Conservation (phyloP, 2,113 vertebrate species). For the Tylochromis polylepis region DNA sequence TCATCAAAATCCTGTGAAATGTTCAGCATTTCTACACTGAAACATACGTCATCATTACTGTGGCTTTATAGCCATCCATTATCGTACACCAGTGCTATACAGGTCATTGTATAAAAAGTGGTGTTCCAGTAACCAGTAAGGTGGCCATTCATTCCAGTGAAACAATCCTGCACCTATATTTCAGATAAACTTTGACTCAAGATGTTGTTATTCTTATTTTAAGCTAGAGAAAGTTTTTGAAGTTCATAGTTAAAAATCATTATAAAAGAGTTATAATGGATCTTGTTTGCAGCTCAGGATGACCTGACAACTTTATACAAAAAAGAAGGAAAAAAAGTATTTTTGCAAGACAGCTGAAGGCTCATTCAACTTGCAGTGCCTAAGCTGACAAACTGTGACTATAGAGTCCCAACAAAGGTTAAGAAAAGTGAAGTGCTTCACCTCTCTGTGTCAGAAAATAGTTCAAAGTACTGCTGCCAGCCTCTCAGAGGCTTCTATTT, state of each 20-base stretch:
- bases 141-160: neutral
- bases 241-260: neutral
- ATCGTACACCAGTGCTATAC: neutral
- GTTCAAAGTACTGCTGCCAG: neutral
- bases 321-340: neutral
- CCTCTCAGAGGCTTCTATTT: neutral
- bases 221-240: neutral
- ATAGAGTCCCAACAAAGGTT: neutral
- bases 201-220: neutral
- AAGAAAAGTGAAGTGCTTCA: neutral
- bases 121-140: neutral
- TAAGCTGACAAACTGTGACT: neutral
- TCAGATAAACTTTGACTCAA: neutral
- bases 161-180: neutral
- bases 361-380: neutral
- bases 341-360: neutral
- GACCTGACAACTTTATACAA: neutral
- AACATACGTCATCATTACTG: neutral
- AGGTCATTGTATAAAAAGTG: neutral
- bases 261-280: neutral
- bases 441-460: neutral
- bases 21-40: neutral
- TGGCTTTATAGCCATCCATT: neutral
- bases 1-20: neutral
- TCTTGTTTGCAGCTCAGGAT: neutral